Base-by-base conservation (phyloP, 2,888 invertebrate species). In the Spisula subtruncata region DNA sequence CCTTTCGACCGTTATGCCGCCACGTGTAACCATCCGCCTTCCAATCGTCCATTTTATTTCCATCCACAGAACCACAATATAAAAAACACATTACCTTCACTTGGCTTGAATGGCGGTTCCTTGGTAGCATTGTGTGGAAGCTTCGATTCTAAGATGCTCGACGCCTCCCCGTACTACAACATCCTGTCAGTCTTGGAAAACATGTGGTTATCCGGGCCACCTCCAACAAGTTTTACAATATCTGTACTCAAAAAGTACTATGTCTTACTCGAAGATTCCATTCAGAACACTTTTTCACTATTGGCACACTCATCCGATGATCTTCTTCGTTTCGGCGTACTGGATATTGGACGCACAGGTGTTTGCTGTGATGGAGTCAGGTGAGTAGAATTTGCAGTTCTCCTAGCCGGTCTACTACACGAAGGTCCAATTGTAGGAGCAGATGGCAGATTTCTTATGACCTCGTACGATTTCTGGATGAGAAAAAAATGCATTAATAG, bases 1-100 rank as follows among this genome's bases (percentile, higher is more conserved):
- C 25, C 4, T 25, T 5, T 32, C 41, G 32, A 2, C 81, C 86
- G 48, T 81, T 66, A 41, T 86, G 14, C 0, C 16, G 12, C 86
- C 86, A 86, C 0, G 81, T 86, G 46, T 81, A 86, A 0, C 81
- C 81, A 32, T 86, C 86, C 0, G 86, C 86, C 25, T 48, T 66
- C 86, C 86, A 86, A 51, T 86, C 82, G 16, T 81, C 75, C 32
- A n/a, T 71, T 29, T 51, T 48, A 51, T 51, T 54, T 1, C 8
- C 16, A 66, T 81, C 32, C 5, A 71, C 87, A 0, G 75, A 71
- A n/a, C 83, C 82, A 54, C 32, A 48, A 46, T n/a, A 87, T 71
- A 82, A 20, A 75, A 35, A 87, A 87, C 54, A 87, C 54, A 41
- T 41, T 51, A 18, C 82, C 87, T 32, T 60, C 87, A 12, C 20